These are phyloP conservation scores for Myodes glareolus DNA, from an alignment of 2,113 vertebrate species.

Conservation along the genomic window DNA sequence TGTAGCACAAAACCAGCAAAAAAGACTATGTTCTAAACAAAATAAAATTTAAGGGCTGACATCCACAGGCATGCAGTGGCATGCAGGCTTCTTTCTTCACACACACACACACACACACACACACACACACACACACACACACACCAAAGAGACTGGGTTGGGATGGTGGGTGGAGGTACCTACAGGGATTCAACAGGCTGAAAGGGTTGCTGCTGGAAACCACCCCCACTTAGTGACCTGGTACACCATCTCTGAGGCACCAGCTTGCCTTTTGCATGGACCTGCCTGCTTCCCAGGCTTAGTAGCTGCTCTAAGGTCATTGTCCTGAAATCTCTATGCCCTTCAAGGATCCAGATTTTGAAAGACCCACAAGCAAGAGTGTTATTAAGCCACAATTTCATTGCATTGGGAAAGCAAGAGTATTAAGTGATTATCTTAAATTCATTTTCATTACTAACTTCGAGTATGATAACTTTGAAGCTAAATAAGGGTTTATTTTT, in stretches of 20 bases:
- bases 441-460: slow-evolving; percentile 80
- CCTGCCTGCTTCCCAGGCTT: neutral
- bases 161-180: neutral
- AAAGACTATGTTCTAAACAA: neutral
- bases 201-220: neutral
- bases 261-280: neutral
- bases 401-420: neutral
- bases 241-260: neutral
- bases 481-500: slow-evolving; percentile 84
- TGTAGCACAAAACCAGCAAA: neutral
- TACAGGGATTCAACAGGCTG: neutral
- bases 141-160: neutral
- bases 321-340: neutral
- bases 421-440: slow-evolving; percentile 60
- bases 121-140: neutral
- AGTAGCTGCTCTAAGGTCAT: neutral
- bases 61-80: neutral
- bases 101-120: neutral
- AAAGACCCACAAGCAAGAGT: slow-evolving; percentile 36
- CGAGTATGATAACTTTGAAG: slow-evolving; percentile 61
- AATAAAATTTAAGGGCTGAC: neutral
- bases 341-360: slow-evolving; percentile 3
- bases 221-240: rapidly evolving
- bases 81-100: neutral
- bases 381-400: slow-evolving; percentile 4